These are phyloP conservation scores for Limenitis camilla DNA, from an alignment of 2,888 invertebrate species.

Conservation along the genomic window DNA sequence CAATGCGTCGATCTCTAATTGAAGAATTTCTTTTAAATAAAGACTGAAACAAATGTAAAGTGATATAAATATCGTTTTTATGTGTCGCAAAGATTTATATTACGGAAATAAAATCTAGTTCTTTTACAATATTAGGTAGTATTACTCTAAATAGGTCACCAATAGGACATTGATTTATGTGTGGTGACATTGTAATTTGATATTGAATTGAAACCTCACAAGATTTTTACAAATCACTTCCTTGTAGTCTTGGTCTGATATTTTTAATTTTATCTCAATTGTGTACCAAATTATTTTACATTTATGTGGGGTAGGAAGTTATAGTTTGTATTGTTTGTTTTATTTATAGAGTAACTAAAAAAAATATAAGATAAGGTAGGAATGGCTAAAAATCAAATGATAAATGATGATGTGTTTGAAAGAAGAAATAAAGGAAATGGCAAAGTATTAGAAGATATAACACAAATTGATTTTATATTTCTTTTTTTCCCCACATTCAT, in stretches of 20 bases:
- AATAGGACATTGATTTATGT: background rate
- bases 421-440: too few species aligned
- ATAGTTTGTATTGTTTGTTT: too few species aligned
- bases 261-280: background rate
- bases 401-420: too few species aligned
- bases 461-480: too few species aligned
- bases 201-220: background rate
- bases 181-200: background rate
- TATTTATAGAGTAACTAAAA: too few species aligned
- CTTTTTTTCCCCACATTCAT: too few species aligned
- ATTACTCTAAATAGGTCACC: conserved; percentile 5
- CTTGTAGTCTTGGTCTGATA: background rate
- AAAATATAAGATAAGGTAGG: too few species aligned
- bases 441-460: too few species aligned
- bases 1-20: conserved; percentile 2
- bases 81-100: background rate
- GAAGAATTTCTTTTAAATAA: background rate
- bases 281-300: too few species aligned
- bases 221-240: background rate
- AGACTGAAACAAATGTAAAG: background rate
- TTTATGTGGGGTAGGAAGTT: too few species aligned
- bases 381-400: too few species aligned
- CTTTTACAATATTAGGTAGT: background rate
- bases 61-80: background rate
- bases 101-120: background rate